These are phyloP conservation scores for Myanophis thanlyinensis DNA, from an alignment of 2,113 vertebrate genomes.

Conservation along the genomic window DNA sequence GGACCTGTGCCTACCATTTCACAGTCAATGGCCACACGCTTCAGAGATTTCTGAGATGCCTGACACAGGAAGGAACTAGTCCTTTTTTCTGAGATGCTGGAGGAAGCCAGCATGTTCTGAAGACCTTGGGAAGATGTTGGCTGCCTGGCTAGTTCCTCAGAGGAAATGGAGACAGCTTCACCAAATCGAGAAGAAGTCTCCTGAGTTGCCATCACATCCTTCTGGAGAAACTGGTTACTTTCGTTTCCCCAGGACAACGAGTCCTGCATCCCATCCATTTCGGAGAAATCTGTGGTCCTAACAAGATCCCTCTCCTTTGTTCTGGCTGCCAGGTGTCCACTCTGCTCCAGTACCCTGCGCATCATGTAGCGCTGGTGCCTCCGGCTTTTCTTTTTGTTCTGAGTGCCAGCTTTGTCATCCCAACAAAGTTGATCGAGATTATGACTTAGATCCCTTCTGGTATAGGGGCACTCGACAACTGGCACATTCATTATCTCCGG, in stretches of 20 bases:
- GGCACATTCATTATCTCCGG: neutral
- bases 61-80: slow-evolving; percentile 49
- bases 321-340: slow-evolving; percentile 38
- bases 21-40: slow-evolving; percentile 88
- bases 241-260: accelerated
- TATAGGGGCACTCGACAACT: neutral
- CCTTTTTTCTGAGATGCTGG: slow-evolving; percentile 53
- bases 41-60: slow-evolving; percentile 27
- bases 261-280: accelerated
- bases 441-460: neutral
- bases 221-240: accelerated
- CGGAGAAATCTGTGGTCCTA: accelerated
- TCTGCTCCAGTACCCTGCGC: slow-evolving; percentile 63
- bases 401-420: slow-evolving; percentile 4
- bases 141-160: slow-evolving; percentile 2
- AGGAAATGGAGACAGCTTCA: neutral
- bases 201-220: neutral
- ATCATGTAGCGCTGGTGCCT: slow-evolving; percentile 71
- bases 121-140: slow-evolving; percentile 45
- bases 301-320: accelerated
- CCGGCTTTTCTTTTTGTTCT: slow-evolving; percentile 68
- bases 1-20: slow-evolving; percentile 98
- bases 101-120: slow-evolving; percentile 68
- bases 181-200: neutral
- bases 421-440: neutral